Evolutionary conservation across 1,140 invertebrate species (phyloP).

Genomic region (Condylostylus longicornis): DNA sequence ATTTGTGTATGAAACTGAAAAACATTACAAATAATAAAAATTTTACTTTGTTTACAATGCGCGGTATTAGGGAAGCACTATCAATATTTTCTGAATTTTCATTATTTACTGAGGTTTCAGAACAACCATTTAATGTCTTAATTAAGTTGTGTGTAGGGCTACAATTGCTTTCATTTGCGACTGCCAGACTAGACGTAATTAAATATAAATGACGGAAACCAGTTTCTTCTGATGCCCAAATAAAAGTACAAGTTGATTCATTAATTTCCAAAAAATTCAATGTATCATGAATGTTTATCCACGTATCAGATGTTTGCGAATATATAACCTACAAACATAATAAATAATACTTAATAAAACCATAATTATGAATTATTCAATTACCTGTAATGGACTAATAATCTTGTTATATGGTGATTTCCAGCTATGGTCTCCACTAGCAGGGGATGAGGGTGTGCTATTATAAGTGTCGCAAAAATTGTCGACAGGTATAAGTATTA

Average conservation of each 20-base stretch:
- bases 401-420: conserved; percentile 23
- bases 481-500: conserved; percentile 53
- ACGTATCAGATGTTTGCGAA: conserved; percentile 56
- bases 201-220: conserved; percentile 85
- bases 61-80: conserved; percentile 17
- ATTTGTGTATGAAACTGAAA: conserved; percentile 17
- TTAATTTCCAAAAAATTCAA: conserved; percentile 59
- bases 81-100: conserved; percentile 12
- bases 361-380: conserved; percentile 12
- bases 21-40: conserved; percentile 16
- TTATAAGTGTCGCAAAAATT: conserved; percentile 54
- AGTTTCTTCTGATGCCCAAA: conserved; percentile 85
- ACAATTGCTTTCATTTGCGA: too few species aligned
- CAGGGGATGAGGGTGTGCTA: conserved; percentile 36
- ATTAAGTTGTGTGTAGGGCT: too few species aligned
- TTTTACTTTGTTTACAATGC: conserved; percentile 24
- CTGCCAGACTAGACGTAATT: conserved; percentile 33
- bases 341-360: not conserved
- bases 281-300: conserved; percentile 87
- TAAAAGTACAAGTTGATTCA: conserved; percentile 48
- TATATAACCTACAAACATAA: conserved; percentile 45
- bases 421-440: conserved; percentile 32
- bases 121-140: conserved; percentile 18
- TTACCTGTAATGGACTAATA: conserved; percentile 24
- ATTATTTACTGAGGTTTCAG: conserved; percentile 6